Base-by-base conservation (phyloP, 92 coral and sea anemone genomes). In the Blastomussa wellsi region DNA sequence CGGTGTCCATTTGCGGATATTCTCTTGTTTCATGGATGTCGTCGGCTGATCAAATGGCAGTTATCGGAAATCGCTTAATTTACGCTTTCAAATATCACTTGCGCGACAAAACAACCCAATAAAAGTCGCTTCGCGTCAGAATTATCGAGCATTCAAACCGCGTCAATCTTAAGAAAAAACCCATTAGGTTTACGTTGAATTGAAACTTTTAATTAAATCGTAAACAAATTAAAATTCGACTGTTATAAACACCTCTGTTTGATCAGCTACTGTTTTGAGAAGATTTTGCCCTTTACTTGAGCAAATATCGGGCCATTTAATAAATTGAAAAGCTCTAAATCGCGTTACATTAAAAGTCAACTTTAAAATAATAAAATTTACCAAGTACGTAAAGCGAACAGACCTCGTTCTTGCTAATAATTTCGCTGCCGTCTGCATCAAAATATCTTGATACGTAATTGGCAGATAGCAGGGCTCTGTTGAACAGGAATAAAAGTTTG, bases 391-490 rank as follows among this genome's bases (percentile, higher is more conserved):
- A 66, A 15, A 32, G 26, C 22, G 62, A 82, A 48, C 87, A 57
- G 42, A 83, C 87, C 87, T 83, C 49, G 32, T 74, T 52, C 39
- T 76, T 42, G 32, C 31, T 35, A 19, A 83, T 65, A 29, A 83
- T 17, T 83, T 83, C 87, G n/a, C 55, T 19, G 42, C 89, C 89
- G 42, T 49, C 64, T 4, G 79, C 86, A 26, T 33, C 66, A 31
- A 86, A 86, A 71, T 55, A 79, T 70, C 84, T 80, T 80, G 89
- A 79, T n/a, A 52, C 33, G 60, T 79, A 86, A 80, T 72, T 80
- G 44, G 72, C 79, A 17, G 89, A 80, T 24, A 86, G 65, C 73
- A 86, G 29, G n/a, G 70, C 47, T 12, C 89, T 86, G 32, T 33
- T 41, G 33, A 59, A 76, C 78, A 74, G 14, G 74, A 74, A 42